A percentile compares a stretch with the other conserved stretches of the same genome.
Conservation (phyloP, 2,797 vertebrate species). For the Crypturellus tataupa region DNA sequence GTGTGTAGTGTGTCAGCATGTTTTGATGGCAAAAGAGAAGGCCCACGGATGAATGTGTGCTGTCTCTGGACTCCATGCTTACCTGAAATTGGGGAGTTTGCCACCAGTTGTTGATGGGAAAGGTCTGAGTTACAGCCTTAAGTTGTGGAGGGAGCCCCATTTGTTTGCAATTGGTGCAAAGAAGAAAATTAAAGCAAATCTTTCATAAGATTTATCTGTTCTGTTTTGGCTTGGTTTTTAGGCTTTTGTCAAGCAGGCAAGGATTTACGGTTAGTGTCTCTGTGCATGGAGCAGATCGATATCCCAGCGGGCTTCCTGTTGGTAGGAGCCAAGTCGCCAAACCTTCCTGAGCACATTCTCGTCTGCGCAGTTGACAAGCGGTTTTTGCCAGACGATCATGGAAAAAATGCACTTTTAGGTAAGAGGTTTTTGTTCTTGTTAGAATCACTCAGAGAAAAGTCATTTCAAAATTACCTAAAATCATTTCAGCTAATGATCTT, state of each 20-base stretch:
- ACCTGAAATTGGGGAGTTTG: background rate
- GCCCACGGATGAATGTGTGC: background rate
- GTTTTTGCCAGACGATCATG: conserved; percentile 97
- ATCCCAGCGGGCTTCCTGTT: conserved; percentile 94
- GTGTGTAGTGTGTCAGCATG: accelerated
- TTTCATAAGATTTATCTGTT: background rate
- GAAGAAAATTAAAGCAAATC: background rate
- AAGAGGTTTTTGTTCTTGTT: conserved; percentile 66
- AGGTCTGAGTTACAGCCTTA: background rate
- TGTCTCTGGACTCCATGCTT: background rate
- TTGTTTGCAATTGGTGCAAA: background rate
- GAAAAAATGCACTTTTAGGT: conserved; percentile 99
- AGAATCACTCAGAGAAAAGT: conserved; percentile 9
- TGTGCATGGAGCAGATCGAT: conserved; percentile 92
- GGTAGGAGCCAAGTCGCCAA: conserved; percentile 96
- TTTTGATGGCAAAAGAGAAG: background rate
- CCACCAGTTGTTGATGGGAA: background rate
- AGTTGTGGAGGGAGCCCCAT: background rate
- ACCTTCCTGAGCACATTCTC: conserved; percentile 94
- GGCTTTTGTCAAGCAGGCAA: conserved; percentile 99
- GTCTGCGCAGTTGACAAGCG: conserved; percentile 96
- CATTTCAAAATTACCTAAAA: conserved; percentile 28
- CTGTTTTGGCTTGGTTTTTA: conserved; percentile 72
- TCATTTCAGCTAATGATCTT: conserved; percentile 7
- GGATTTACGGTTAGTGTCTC: conserved; percentile 94